Evolutionary conservation across 2,797 vertebrate species (phyloP), one percentile per base, ranked within the genome.

Genomic region (Microhierax caerulescens): DNA sequence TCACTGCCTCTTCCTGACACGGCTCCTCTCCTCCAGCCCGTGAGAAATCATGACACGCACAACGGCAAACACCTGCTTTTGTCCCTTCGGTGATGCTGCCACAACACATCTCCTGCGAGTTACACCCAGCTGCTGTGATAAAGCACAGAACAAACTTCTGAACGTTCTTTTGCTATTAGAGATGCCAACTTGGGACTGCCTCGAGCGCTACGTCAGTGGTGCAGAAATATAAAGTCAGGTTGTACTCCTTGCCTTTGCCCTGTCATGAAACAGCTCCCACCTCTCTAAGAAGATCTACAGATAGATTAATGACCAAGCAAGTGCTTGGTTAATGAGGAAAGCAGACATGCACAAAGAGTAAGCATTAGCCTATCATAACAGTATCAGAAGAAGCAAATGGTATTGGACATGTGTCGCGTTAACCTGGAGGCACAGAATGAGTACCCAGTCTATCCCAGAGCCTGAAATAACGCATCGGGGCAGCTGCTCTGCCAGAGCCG

Each of bases 151-250:
- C 27, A 48, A 76, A 32, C 22, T 54, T 43, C 70, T 39, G 37
- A 37, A 27, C 1, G 1, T 6, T 6, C 65, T 79, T 65, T 19
- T 56, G 39, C 74, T 76, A 3, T 39, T 8, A n/a, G 27, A 78
- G 20, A 37, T 45, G 24, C 22, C 78, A 82, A 14, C 80, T 54
- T 36, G 2, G 4, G 43, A 21, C 30, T 36, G 10, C 7, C 11
- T 63, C 1, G 0, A 65, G 34, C 1, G 1, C 51, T 48, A 7
- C 4, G 3, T 22, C 70, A 78, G 28, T 3, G 13, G 32, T 20
- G 34, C 6, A 1, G 18, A 19, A 92, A 34, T 9, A n/a, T 3
- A 20, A 80, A 79, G 63, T 13, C 85, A 83, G 61, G 61, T 2
- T 84, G 74, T 6, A 48, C 50, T 54, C 41, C 8, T 24, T 51